Evolutionary conservation across 2,113 vertebrate species (phyloP).

Genomic region (Telmatochromis sp.): DNA sequence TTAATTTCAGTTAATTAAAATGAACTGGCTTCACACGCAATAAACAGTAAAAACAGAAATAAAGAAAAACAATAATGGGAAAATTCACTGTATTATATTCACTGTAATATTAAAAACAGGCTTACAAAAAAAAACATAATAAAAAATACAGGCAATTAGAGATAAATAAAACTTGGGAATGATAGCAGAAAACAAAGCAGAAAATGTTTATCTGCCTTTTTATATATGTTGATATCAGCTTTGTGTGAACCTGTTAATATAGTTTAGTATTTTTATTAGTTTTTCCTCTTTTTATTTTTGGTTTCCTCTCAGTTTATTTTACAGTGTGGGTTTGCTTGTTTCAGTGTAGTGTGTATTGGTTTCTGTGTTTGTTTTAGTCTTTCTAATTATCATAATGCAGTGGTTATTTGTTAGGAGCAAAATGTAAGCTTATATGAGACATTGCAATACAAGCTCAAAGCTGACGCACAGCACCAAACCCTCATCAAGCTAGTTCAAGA

Average conservation of each 20-base stretch:
- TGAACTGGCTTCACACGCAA: background rate
- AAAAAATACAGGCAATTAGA: background rate
- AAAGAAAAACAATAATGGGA: background rate
- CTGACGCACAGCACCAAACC: background rate
- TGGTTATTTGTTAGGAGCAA: background rate
- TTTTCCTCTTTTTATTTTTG: background rate
- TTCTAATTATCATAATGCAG: background rate
- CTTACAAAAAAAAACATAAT: background rate
- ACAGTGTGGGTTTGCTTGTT: background rate
- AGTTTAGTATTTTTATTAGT: background rate
- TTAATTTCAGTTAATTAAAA: background rate
- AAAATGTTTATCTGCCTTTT: background rate
- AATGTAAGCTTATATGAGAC: background rate
- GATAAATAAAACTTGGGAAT: background rate
- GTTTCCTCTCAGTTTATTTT: background rate
- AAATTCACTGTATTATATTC: background rate
- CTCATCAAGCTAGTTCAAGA: background rate
- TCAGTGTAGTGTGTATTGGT: background rate
- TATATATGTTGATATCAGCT: background rate
- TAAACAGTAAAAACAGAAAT: background rate
- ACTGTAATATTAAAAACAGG: background rate
- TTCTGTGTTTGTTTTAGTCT: background rate
- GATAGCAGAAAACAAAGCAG: background rate
- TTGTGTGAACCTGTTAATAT: background rate
- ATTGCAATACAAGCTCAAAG: background rate